Percentiles rank a stretch among this genome's conserved stretches.
phyloP scores from a whole-genome alignment of 2,113 vertebrate genomes.

The Cephalopholis sonnerati region DNA sequence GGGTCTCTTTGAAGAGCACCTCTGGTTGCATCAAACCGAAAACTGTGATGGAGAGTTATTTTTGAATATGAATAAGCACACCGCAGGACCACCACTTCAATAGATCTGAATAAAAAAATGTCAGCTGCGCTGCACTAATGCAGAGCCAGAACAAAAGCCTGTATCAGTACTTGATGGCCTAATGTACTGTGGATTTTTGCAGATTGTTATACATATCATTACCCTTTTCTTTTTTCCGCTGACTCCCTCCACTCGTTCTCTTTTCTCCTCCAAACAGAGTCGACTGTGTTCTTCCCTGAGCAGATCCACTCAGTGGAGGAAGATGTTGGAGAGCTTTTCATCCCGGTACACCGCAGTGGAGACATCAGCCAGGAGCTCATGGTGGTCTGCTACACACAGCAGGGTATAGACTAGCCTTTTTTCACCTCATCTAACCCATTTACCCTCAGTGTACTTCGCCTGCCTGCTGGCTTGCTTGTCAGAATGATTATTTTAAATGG shows the following conservation, averaged over 20 bases:
- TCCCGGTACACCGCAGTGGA: constrained; percentile 92
- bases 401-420: constrained; percentile 85
- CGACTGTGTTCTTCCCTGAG: constrained; percentile 93
- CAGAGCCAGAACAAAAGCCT: constrained; percentile 56
- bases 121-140: constrained; percentile 36
- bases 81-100: constrained; percentile 65
- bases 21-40: constrained; percentile 58
- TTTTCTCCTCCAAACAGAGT: constrained; percentile 84
- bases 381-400: constrained; percentile 93
- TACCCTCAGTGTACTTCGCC: not conserved
- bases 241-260: constrained; percentile 12
- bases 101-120: constrained; percentile 30
- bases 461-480: not conserved
- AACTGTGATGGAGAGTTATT: constrained; percentile 57
- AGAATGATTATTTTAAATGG: not conserved
- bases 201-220: constrained; percentile 60
- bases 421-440: constrained; percentile 43
- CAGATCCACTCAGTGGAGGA: constrained; percentile 88
- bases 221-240: constrained; percentile 21
- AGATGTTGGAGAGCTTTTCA: constrained; percentile 90
- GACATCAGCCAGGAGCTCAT: constrained; percentile 93
- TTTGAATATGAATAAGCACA: constrained; percentile 64
- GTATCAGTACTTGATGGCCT: constrained; percentile 33
- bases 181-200: constrained; percentile 59
- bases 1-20: constrained; percentile 72